Evolutionary conservation across 2,888 invertebrate species (phyloP).

Genomic region (Caenorhabditis virilis): DNA sequence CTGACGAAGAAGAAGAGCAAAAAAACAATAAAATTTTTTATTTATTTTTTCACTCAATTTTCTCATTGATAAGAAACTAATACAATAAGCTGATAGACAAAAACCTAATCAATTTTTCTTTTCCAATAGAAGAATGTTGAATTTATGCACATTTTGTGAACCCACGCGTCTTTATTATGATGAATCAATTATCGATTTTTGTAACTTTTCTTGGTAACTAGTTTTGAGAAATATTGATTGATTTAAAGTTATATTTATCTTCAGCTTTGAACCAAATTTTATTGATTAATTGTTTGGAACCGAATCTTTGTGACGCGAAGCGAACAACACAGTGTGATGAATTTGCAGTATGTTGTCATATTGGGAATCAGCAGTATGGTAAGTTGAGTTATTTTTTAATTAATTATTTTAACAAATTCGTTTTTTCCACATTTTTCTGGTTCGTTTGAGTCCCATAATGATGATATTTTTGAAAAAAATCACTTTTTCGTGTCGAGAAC

Average conservation of each 20-base stretch:
- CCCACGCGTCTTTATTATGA: no score
- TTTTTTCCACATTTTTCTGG: neutral
- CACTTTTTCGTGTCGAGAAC: no score
- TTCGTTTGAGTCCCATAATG: neutral
- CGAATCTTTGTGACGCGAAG: conserved; percentile 47
- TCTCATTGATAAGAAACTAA: no score
- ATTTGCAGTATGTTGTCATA: conserved; percentile 37
- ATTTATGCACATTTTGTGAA: no score
- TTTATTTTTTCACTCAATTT: no score
- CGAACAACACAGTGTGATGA: conserved; percentile 44
- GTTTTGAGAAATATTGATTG: neutral
- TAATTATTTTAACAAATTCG: neutral
- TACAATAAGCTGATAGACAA: no score
- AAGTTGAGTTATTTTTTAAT: neutral
- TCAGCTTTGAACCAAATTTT: conserved; percentile 7
- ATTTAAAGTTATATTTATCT: conserved; percentile 5
- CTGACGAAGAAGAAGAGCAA: conserved; percentile 4
- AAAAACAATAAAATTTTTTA: no score
- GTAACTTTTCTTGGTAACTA: no score
- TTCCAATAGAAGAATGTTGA: no score
- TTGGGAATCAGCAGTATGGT: conserved; percentile 44
- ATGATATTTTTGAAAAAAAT: no score
- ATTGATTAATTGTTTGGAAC: conserved; percentile 20
- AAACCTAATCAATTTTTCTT: neutral
- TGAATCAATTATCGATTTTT: no score